phyloP scores from a whole-genome alignment of 2,888 invertebrate species.

The Epicampocera succincta region DNA sequence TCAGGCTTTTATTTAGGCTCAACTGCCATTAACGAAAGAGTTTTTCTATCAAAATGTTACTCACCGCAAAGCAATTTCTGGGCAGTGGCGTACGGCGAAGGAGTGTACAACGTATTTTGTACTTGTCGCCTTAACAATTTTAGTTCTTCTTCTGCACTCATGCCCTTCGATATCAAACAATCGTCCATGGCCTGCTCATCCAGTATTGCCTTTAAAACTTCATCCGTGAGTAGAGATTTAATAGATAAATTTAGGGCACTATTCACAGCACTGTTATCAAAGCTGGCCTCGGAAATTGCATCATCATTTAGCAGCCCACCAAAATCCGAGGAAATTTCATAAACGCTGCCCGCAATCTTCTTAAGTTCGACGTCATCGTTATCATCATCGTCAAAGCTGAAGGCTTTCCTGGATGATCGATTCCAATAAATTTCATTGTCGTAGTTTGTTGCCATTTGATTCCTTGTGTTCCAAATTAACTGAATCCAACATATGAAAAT shows the following conservation, averaged over 20 bases:
- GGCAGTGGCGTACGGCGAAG: conserved; percentile 77
- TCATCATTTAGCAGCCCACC: conserved; percentile 77
- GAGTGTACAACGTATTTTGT: conserved; percentile 77
- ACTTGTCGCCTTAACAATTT: conserved; percentile 78
- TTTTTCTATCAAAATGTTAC: background rate
- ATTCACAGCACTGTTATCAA: conserved; percentile 75
- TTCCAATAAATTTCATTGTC: conserved; percentile 91
- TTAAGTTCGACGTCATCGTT: conserved; percentile 81
- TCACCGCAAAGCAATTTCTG: conserved; percentile 82
- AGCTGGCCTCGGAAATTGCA: conserved; percentile 80
- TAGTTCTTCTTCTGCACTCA: conserved; percentile 80
- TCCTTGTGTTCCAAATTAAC: conserved; percentile 4
- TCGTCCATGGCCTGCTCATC: conserved; percentile 78
- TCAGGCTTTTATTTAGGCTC: no score
- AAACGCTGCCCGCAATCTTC: conserved; percentile 70
- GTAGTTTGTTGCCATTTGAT: conserved; percentile 75
- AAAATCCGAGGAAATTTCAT: conserved; percentile 73
- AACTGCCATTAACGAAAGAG: background rate
- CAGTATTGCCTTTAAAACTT: conserved; percentile 76
- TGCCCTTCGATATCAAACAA: conserved; percentile 77
- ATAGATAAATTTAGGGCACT: conserved; percentile 78
- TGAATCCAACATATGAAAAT: background rate
- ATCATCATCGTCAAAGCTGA: conserved; percentile 91
- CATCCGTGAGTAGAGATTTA: conserved; percentile 78
- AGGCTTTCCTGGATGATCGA: conserved; percentile 87